Conservation (phyloP, 2,113 vertebrate genomes). For the Ciconia boyciana region DNA sequence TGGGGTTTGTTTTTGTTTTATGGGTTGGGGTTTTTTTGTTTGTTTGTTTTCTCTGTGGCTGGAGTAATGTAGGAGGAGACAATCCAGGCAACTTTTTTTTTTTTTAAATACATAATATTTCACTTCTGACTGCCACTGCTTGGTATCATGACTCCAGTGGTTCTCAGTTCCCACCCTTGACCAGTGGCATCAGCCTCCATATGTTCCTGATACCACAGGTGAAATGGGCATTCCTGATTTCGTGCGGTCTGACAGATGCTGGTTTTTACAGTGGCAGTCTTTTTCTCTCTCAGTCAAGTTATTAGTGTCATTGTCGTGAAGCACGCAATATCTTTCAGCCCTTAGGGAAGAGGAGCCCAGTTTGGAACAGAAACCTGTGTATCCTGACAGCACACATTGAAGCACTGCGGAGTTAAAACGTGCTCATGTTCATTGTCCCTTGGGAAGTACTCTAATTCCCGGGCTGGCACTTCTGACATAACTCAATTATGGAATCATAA, state of each 20-base stretch:
- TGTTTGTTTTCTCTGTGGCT: background rate
- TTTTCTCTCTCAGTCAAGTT: background rate
- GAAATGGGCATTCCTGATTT: background rate
- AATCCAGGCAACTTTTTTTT: background rate
- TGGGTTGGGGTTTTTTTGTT: background rate
- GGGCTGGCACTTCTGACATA: background rate
- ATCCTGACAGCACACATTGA: background rate
- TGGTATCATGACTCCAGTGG: background rate
- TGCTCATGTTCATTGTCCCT: background rate
- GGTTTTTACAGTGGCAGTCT: background rate
- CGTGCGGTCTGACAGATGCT: background rate
- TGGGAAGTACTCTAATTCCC: slow-evolving; percentile 8
- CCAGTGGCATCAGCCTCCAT: background rate
- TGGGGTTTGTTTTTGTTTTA: background rate
- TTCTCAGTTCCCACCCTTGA: background rate
- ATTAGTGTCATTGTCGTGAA: background rate
- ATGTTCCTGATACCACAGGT: background rate
- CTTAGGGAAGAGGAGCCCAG: background rate
- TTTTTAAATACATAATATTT: background rate
- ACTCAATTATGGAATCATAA: slow-evolving; percentile 43
- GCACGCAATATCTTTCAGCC: background rate
- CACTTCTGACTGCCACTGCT: background rate
- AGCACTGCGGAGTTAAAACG: background rate
- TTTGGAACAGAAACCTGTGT: slow-evolving; percentile 18
- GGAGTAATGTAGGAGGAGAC: background rate